Conservation (phyloP, 64 coral and sea anemone species). For the Dendronephthya gigantea region DNA sequence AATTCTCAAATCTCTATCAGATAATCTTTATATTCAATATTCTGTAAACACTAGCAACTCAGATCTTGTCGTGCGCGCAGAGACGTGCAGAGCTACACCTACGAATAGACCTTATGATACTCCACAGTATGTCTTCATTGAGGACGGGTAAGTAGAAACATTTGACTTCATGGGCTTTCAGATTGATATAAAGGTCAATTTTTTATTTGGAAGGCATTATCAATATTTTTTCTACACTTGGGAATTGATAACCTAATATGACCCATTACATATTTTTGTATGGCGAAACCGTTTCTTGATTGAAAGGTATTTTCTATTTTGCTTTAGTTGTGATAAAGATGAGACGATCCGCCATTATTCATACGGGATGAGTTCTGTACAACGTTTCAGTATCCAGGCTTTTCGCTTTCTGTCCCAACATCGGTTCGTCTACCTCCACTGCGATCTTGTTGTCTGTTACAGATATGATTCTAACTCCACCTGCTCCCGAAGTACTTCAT, state of each 20-base stretch:
- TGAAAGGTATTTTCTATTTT: not conserved
- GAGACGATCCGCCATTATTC: conserved; percentile 4
- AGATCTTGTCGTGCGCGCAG: conserved; percentile 27
- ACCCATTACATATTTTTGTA: too few species aligned
- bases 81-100: conserved; percentile 35
- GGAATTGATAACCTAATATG: too few species aligned
- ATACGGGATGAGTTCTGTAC: not conserved
- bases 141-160: conserved; percentile 11
- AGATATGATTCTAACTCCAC: conserved; percentile 6
- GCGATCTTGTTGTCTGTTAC: conserved; percentile 38
- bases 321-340: conserved; percentile 27
- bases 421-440: conserved; percentile 27
- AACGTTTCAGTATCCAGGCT: conserved; percentile 38
- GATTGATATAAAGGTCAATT: too few species aligned
- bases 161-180: too few species aligned
- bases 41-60: conserved; percentile 1
- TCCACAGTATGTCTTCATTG: conserved; percentile 37
- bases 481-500: conserved; percentile 17
- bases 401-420: conserved; percentile 33
- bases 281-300: too few species aligned
- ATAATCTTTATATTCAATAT: not conserved
- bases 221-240: not conserved
- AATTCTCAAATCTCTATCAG: not conserved
- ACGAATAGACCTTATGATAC: conserved; percentile 22
- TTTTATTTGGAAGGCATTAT: too few species aligned